These are phyloP conservation scores for Odontothrips loti DNA, from an alignment of 2,888 invertebrate species.

Conservation along the genomic window DNA sequence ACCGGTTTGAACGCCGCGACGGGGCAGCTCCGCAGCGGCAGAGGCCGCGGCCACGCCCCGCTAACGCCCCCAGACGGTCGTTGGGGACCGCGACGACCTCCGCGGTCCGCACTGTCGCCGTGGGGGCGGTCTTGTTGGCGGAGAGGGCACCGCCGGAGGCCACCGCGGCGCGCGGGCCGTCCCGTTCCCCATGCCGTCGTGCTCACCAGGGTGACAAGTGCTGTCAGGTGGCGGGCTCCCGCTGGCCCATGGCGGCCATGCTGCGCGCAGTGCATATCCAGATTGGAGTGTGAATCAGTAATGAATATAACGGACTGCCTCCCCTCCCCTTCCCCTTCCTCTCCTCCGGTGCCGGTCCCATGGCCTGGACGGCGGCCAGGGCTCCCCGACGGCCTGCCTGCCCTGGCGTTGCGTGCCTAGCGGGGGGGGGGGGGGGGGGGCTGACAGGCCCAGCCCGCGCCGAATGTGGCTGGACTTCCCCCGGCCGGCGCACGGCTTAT, in stretches of 20 bases:
- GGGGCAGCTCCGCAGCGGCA: too few species aligned
- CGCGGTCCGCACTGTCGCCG: background rate
- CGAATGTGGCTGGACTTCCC: background rate
- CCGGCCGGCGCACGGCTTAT: too few species aligned
- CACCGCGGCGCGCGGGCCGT: too few species aligned
- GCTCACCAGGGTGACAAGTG: background rate
- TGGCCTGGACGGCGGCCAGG: background rate
- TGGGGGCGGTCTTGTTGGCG: background rate
- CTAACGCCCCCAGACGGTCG: background rate
- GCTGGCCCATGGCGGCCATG: background rate
- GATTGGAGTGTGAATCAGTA: conserved; percentile 18
- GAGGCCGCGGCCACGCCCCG: background rate
- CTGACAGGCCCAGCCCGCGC: background rate
- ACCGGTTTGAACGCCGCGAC: background rate
- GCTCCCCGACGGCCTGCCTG: background rate
- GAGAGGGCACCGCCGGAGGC: background rate
- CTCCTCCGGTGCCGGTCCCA: background rate
- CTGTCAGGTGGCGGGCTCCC: background rate
- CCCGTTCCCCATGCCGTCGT: too few species aligned
- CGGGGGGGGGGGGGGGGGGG: background rate
- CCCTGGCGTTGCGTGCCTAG: background rate
- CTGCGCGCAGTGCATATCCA: background rate
- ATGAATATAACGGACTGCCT: background rate
- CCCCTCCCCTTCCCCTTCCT: background rate
- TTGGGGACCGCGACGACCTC: background rate